Conservation (phyloP, 2,797 vertebrate species). For the Lacerta bilineata region DNA sequence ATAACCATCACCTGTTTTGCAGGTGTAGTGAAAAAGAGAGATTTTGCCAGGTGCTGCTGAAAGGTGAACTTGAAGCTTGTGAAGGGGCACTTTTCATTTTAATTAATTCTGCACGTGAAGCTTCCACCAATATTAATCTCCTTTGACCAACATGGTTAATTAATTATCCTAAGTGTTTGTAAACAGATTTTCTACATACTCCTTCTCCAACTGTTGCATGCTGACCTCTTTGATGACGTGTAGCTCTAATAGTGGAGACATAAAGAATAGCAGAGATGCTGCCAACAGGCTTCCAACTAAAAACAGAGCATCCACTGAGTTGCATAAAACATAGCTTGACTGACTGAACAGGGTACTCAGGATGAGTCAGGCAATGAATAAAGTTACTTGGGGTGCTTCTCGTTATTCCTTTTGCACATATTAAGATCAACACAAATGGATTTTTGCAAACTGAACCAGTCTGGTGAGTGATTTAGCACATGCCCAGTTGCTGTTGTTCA, state of each 20-base stretch:
- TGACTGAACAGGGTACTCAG: not conserved
- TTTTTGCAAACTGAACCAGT: not conserved
- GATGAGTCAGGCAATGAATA: not conserved
- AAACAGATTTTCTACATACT: slow-evolving; percentile 72
- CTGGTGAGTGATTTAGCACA: not conserved
- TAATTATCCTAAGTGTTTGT: slow-evolving; percentile 77
- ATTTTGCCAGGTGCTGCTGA: slow-evolving; percentile 64
- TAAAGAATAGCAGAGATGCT: slow-evolving; percentile 33
- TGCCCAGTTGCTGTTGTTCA: too few species aligned
- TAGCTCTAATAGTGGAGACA: slow-evolving; percentile 14
- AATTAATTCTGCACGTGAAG: slow-evolving; percentile 77
- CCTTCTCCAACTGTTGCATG: slow-evolving; percentile 72
- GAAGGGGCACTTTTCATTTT: slow-evolving; percentile 66
- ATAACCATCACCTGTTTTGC: slow-evolving; percentile 67
- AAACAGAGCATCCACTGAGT: not conserved
- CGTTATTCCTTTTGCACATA: not conserved
- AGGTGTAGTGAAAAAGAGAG: slow-evolving; percentile 67
- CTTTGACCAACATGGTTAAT: slow-evolving; percentile 76
- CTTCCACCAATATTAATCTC: slow-evolving; percentile 72
- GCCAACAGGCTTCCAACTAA: not conserved
- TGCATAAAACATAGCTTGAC: slow-evolving; percentile 11
- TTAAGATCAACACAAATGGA: not conserved
- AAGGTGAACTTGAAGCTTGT: slow-evolving; percentile 70
- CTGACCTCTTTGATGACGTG: slow-evolving; percentile 53
- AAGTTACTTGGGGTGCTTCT: not conserved